These are phyloP conservation scores for Epinotia brunnichana DNA, from an alignment of 2,888 invertebrate genomes.

Conservation along the genomic window DNA sequence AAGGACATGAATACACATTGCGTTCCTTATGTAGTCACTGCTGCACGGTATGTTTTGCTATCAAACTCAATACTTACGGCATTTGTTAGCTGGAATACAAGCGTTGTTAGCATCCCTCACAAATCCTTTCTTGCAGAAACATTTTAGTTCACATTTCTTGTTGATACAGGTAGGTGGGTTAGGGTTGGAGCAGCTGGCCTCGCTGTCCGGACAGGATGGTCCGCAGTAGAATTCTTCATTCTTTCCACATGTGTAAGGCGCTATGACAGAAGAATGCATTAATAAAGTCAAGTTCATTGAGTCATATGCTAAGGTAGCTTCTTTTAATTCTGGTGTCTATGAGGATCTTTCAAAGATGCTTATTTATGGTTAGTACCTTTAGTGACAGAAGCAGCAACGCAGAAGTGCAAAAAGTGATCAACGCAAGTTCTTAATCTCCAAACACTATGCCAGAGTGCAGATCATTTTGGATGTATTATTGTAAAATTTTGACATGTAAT, in stretches of 20 bases:
- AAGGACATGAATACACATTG: neutral
- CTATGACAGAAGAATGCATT: neutral
- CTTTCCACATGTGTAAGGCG: conserved; percentile 12
- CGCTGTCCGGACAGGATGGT: conserved; percentile 15
- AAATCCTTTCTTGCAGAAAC: conserved; percentile 37
- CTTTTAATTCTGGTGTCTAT: neutral
- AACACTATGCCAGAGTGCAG: too few species aligned
- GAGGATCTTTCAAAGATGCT: neutral
- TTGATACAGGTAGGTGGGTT: conserved; percentile 18
- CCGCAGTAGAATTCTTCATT: conserved; percentile 31
- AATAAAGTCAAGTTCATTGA: neutral
- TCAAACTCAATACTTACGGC: conserved; percentile 11
- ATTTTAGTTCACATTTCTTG: conserved; percentile 19
- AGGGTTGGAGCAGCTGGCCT: conserved; percentile 31
- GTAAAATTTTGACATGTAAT: too few species aligned
- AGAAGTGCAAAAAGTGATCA: too few species aligned
- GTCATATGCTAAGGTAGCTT: neutral
- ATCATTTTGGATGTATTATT: too few species aligned
- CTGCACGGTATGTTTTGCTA: neutral
- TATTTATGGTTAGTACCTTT: too few species aligned
- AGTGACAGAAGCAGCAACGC: too few species aligned
- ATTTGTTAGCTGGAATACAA: conserved; percentile 1
- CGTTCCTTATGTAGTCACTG: neutral
- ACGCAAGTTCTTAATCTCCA: too few species aligned
- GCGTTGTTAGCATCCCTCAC: conserved; percentile 30